Evolutionary conservation across 2,797 vertebrate species (phyloP), one percentile per base, ranked within the genome.

Genomic region (Sebastes reedi): DNA sequence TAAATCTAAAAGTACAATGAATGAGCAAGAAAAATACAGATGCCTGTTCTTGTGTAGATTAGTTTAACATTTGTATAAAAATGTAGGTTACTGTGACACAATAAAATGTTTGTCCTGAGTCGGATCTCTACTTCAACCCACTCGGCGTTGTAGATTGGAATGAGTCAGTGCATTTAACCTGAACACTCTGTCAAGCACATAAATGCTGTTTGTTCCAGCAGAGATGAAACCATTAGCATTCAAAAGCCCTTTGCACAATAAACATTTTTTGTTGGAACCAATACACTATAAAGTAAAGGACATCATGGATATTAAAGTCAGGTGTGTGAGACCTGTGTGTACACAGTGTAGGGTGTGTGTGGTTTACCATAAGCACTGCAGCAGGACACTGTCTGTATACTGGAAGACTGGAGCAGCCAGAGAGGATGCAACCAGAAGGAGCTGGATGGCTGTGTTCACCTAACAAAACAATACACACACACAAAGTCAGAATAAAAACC

Each of bases 371-470:
- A 99, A 92, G 1, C 96, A 94, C 86, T 98, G 97, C 91, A 99
- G 96, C 84, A 97, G 96, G 46, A 97, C 58, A 67, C 97, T 97
- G 95, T 99, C 98, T 79, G 96, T 97, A 42, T 96, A 99, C 87
- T 99, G 96, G 93, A 99, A 99, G 90, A 99, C 97, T 0, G 99
- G 98, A 71, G 98, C 97, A 50, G 97, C 97, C 88, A 99, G 92
- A 88, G 99, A 99, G 27, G 97, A 96, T 10, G 98, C 98, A 54
- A 99, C 98, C 94, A 99, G 95, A 65, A 97, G 78, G 11, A 99
- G 95, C 91, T 99, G 98, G 86, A 99, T 95, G 8, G 96, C 98
- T 29, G 99, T 99, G 87, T 99, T 99, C 90, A 98, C 93, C 99
- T 99, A 85, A 86, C 1, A 34, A 75, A 81, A 27, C 30, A 22